Base-by-base conservation (phyloP, 1,140 invertebrate genomes). In the Polypedilum pembai region DNA sequence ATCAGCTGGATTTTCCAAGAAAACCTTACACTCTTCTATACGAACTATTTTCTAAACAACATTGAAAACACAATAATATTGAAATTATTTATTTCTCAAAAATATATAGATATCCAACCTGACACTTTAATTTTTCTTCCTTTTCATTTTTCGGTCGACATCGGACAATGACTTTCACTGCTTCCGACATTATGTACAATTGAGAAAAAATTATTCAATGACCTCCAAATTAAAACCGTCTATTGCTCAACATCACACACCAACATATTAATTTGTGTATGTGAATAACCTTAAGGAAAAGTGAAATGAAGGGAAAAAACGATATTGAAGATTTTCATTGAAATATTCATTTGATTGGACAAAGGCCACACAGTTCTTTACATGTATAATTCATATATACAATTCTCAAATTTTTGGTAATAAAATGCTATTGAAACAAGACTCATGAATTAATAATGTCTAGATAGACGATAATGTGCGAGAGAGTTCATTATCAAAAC, bases 141-240 rank as follows among this genome's bases (percentile, higher is more conserved):
- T 90, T 84, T 73, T 84, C 82, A 84, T 94, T 94, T 87, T 95
- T 92, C 17, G 95, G 95, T 41, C 95, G 89, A 86, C 94, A 97
- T 83, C 94, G 86, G 75, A 95, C 93, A 72, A 96, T 91, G 17
- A 96, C 94, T 85, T 93, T 94, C 20, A 96, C 94, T 77, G 90
- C 87, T 85, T 96, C 94, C 69, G 90, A 87, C 88, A 89, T 89
- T 79, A 75, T 78, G 74, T 40, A 15, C n/a, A n/a, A n/a, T n/a
- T 56, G 10, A 12, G 45, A 56, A 56, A 10, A n/a, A 12, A 56
- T n/a, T 18, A 72, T 12, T 17, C 8, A 33, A 8, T 74, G 45
- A 21, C 45, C 65, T 69, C 65, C 17, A 69, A 69, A 69, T 56
- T 56, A 12, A n/a, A 56, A 12, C 15, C 41, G 41, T 45, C n/a